Evolutionary conservation across 2,113 vertebrate species (phyloP).

Genomic region (Oenanthe melanoleuca): DNA sequence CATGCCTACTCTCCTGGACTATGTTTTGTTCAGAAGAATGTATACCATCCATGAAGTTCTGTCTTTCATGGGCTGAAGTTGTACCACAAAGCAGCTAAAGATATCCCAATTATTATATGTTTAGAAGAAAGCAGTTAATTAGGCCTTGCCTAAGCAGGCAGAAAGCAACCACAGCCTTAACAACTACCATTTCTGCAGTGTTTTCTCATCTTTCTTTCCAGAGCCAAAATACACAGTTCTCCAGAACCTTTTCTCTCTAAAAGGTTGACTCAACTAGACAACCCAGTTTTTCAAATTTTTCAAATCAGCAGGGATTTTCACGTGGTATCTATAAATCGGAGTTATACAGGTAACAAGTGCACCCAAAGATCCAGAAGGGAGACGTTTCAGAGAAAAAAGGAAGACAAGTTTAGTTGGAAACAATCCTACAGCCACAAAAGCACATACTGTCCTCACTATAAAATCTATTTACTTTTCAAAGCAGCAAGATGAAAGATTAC

Average conservation of each 20-base stretch:
- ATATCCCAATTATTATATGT: constrained; percentile 60
- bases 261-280: not conserved
- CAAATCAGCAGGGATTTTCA: not conserved
- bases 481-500: not conserved
- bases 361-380: not conserved
- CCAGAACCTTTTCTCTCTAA: not conserved
- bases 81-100: constrained; percentile 69
- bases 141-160: constrained; percentile 24
- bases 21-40: constrained; percentile 40
- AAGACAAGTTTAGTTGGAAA: not conserved
- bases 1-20: not conserved
- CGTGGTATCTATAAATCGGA: not conserved
- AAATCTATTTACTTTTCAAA: not conserved
- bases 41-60: constrained; percentile 31
- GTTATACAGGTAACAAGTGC: not conserved
- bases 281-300: not conserved
- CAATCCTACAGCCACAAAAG: not conserved
- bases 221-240: not conserved
- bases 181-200: not conserved
- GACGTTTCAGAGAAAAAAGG: not conserved
- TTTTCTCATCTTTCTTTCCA: constrained; percentile 1
- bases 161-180: constrained; percentile 1
- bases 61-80: constrained; percentile 42
- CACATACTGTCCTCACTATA: not conserved
- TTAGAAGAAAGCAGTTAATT: constrained; percentile 52